Percentiles rank a stretch among this genome's conserved stretches.
phyloP scores from a whole-genome alignment of 30 jellyfish, hydroid and myxozoan species.

The Calvadosia cruxmelitensis region DNA sequence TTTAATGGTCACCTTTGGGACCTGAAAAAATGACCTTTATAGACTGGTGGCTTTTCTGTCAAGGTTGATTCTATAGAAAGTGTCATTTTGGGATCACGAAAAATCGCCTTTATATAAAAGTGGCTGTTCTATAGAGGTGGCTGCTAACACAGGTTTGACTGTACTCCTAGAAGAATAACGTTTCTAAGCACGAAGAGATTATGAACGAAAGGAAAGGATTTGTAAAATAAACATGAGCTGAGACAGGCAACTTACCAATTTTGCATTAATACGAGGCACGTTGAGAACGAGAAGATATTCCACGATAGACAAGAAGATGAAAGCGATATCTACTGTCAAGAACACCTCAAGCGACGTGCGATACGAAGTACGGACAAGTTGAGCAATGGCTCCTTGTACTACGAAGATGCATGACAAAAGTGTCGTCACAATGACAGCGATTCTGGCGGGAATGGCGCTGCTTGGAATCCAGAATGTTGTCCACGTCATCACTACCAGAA shows the following conservation, averaged over 20 bases:
- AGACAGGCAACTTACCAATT: background rate
- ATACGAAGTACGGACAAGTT: constrained; percentile 29
- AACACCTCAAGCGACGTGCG: constrained; percentile 41
- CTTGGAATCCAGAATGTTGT: constrained; percentile 45
- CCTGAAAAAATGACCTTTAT: too few relatives aligned
- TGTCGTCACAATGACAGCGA: constrained; percentile 41
- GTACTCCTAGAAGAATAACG: too few relatives aligned
- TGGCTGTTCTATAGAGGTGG: too few relatives aligned
- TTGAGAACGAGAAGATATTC: constrained; percentile 35
- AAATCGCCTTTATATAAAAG: too few relatives aligned
- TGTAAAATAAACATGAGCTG: too few relatives aligned
- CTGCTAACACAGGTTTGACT: too few relatives aligned
- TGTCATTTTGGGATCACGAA: too few relatives aligned
- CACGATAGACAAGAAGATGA: constrained; percentile 34
- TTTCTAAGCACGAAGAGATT: too few relatives aligned
- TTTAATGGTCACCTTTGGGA: too few relatives aligned
- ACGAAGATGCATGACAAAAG: constrained; percentile 39
- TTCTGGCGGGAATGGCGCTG: constrained; percentile 51
- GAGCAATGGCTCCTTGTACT: constrained; percentile 29
- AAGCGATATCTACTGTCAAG: constrained; percentile 26
- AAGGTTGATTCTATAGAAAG: too few relatives aligned
- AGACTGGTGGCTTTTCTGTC: too few relatives aligned
- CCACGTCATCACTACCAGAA: constrained; percentile 30
- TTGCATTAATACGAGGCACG: background rate
- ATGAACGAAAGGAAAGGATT: too few relatives aligned